Evolutionary conservation across 2,888 invertebrate species (phyloP), one percentile per base, ranked within the genome.

Genomic region (Macaria liturata): DNA sequence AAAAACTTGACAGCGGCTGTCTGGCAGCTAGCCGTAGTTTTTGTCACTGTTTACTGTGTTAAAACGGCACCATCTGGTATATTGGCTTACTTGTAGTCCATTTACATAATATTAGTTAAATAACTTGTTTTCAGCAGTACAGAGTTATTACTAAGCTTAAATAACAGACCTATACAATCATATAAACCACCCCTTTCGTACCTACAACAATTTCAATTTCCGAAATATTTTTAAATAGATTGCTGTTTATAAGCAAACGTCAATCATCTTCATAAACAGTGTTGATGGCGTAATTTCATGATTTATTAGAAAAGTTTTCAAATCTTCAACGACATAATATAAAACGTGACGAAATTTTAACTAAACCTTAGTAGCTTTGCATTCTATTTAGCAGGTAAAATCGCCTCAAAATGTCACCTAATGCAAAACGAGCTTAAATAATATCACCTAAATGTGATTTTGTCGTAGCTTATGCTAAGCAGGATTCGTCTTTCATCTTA

Each of bases 401-500:
- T 64, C 60, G 64, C 67, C 69, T 66, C 60, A n/a, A 72, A 76
- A 73, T 74, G 70, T 69, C 70, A 74, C 67, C 63, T 65, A 70
- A 76, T 75, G 68, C 70, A 70, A 77, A 77, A 72, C 66, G 64
- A 64, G 60, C 57, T 72, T 73, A 71, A 74, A 71, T 74, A 72
- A 52, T 56, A 46, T 46, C 43, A 43, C 49, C 45, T 48, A 59
- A 73, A 76, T 73, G 59, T 76, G 72, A 75, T 77, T 76, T 74
- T 68, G 52, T 70, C 71, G 65, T 65, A 80, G 79, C 78, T 84
- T 83, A 84, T 82, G 83, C 74, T 80, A 83, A 85, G 74, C 72
- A 78, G 78, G 78, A 80, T 78, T 76, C 71, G 74, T 69, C 76
- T 81, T 81, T 83, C 79, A 83, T 84, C 75, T 83, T 74, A 72